phyloP scores from a whole-genome alignment of 2,113 vertebrate genomes.

The Salvelinus alpinus region DNA sequence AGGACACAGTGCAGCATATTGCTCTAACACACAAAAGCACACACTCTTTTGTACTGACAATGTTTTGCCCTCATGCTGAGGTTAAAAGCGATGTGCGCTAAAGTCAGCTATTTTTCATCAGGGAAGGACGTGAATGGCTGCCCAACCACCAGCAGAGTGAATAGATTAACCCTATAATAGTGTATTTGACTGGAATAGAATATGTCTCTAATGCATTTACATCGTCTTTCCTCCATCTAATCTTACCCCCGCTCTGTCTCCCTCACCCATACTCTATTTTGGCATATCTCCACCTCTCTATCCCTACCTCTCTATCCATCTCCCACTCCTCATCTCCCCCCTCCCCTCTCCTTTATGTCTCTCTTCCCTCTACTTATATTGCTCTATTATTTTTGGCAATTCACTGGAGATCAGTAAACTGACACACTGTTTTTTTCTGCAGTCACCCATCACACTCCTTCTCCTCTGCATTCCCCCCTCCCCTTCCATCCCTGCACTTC shows the following conservation, averaged over 20 bases:
- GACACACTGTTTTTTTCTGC: slow-evolving; percentile 58
- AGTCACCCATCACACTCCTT: slow-evolving; percentile 36
- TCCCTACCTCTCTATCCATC: background rate
- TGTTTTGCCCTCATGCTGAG: slow-evolving; percentile 21
- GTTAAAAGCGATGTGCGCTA: slow-evolving; percentile 32
- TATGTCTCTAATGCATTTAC: no score
- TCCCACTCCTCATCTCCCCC: background rate
- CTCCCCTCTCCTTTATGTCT: background rate
- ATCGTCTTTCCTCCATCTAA: no score
- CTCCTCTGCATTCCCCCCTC: background rate
- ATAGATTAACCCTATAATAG: slow-evolving; percentile 26
- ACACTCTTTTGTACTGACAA: slow-evolving; percentile 23
- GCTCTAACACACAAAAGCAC: background rate
- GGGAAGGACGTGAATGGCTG: slow-evolving; percentile 36
- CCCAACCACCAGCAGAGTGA: slow-evolving; percentile 22
- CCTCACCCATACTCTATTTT: background rate
- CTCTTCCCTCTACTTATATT: background rate
- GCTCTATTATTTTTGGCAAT: slow-evolving; percentile 9
- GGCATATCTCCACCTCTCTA: background rate
- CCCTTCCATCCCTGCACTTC: background rate
- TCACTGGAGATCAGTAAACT: slow-evolving; percentile 28
- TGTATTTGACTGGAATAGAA: background rate
- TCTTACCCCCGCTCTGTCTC: no score
- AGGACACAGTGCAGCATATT: background rate
- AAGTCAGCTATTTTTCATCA: slow-evolving; percentile 50